phyloP scores from a whole-genome alignment of 2,888 invertebrate genomes.

The Melanostoma scalare region DNA sequence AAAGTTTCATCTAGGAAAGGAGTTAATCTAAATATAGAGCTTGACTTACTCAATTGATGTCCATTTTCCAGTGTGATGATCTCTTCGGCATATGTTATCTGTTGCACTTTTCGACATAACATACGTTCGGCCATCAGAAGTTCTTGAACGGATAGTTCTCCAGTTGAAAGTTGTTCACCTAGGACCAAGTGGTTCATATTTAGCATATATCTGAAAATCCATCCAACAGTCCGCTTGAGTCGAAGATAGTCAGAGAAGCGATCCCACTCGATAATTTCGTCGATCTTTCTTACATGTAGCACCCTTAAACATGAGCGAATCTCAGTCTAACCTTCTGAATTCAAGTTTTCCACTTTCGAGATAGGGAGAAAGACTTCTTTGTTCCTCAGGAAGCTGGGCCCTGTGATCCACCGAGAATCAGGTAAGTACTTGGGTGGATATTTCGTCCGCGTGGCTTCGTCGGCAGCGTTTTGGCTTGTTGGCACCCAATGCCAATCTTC shows the following conservation, averaged over 20 bases:
- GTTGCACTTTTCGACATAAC: conserved; percentile 30
- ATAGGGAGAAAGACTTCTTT: too few relatives aligned
- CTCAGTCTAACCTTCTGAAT: too few relatives aligned
- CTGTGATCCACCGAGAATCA: too few relatives aligned
- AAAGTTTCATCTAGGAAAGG: conserved; percentile 33
- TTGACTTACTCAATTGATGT: background rate
- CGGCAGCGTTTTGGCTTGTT: conserved; percentile 27
- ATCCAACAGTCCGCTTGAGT: conserved; percentile 16
- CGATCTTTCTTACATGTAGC: background rate
- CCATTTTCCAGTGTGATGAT: background rate
- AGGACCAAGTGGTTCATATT: too few relatives aligned
- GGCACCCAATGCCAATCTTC: conserved; percentile 71
- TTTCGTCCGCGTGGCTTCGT: conserved; percentile 43
- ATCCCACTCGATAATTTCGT: background rate
- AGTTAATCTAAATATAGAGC: conserved; percentile 11
- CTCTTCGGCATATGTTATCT: conserved; percentile 16
- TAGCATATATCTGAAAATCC: too few relatives aligned
- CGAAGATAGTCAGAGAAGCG: conserved; percentile 4
- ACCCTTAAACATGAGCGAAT: too few relatives aligned
- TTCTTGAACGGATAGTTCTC: conserved; percentile 10
- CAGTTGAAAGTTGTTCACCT: too few relatives aligned
- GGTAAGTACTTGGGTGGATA: too few relatives aligned
- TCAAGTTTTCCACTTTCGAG: too few relatives aligned
- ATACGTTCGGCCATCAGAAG: background rate
- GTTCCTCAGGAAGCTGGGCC: too few relatives aligned